Base-by-base conservation (phyloP, 2,113 vertebrate genomes). In the Scatophagus argus region DNA sequence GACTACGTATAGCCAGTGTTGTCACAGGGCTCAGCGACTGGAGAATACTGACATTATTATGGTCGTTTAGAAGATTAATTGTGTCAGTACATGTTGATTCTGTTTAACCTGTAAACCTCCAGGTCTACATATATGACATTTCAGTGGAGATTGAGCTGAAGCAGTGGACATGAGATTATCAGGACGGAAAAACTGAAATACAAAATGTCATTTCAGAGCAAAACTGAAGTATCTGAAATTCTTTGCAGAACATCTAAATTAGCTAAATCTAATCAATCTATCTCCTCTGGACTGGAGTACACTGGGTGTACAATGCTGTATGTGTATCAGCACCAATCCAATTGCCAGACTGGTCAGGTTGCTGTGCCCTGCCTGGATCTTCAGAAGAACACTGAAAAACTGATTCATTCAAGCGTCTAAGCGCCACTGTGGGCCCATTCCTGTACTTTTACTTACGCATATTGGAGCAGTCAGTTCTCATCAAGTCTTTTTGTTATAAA, bases 1-100 rank as follows among this genome's bases (percentile, higher is more conserved):
- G 70, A 85, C 82, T 82, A 32, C 64, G 79, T 76, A 32, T 21
- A 86, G 72, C 56, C 34, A 32, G 74, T 73, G 49, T 36, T 81
- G 82, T 78, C 43, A 36, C 60, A 81, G 74, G 32, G 47, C 56
- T 72, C 55, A 70, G 61, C 34, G 23, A 62, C 34, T 75, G 25
- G 58, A 75, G 54, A 79, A 65, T 41, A 31, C 36, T 32, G 51
- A 77, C 70, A 69, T 66, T 47, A 71, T 70, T 72, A 23, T 0
- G 16, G 21, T 5, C 2, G 36, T 74, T 79, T 83, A 60, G 87
- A 85, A 66, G 46, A 77, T 72, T 41, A 81, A 75, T 31, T 59
- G 32, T 70, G 29, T 58, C 49, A 66, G 1, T 75, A 58, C 25
- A 14, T 10, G 32, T 21, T 19, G 68, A 62, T 76, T 79, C 64